phyloP scores from a whole-genome alignment of 1,140 invertebrate genomes.

The Paracyclopina nana region DNA sequence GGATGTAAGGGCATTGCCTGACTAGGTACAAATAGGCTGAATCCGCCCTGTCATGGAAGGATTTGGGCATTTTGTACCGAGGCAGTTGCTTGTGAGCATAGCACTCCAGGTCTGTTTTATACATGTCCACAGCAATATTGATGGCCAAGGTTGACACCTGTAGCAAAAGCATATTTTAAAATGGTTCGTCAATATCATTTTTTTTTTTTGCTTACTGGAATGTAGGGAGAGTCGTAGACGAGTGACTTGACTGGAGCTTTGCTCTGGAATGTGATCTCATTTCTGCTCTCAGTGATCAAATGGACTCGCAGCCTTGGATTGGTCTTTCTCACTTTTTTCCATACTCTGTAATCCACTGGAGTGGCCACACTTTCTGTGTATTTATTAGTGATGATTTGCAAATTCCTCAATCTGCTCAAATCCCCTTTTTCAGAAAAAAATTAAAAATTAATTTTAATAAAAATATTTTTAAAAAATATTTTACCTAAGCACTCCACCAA shows the following conservation, averaged over 20 bases:
- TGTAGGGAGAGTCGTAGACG: slow-evolving; percentile 40
- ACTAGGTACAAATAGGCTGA: slow-evolving; percentile 36
- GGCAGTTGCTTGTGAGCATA: slow-evolving; percentile 43
- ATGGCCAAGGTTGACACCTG: slow-evolving; percentile 24
- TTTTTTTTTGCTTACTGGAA: slow-evolving; percentile 29
- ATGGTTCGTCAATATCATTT: slow-evolving; percentile 5
- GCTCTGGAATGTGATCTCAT: slow-evolving; percentile 33
- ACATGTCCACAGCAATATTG: slow-evolving; percentile 35
- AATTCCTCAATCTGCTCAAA: slow-evolving; percentile 36
- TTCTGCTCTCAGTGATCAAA: slow-evolving; percentile 24
- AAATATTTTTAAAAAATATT: slow-evolving; percentile 21
- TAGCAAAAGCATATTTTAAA: neutral
- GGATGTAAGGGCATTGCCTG: slow-evolving; percentile 38
- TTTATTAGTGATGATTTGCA: slow-evolving; percentile 55
- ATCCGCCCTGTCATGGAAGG: slow-evolving; percentile 44
- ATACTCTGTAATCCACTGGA: slow-evolving; percentile 25
- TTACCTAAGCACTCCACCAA: slow-evolving; percentile 44
- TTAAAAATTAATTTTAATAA: neutral
- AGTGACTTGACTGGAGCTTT: slow-evolving; percentile 43
- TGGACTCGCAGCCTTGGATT: slow-evolving; percentile 28
- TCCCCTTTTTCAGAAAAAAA: slow-evolving; percentile 21
- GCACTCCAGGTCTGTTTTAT: slow-evolving; percentile 32
- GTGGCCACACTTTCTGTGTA: slow-evolving; percentile 31
- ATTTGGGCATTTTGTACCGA: slow-evolving; percentile 33
- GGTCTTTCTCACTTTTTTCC: slow-evolving; percentile 24